Base-by-base conservation (phyloP, 2,113 vertebrate genomes). In the Larimichthys crocea region DNA sequence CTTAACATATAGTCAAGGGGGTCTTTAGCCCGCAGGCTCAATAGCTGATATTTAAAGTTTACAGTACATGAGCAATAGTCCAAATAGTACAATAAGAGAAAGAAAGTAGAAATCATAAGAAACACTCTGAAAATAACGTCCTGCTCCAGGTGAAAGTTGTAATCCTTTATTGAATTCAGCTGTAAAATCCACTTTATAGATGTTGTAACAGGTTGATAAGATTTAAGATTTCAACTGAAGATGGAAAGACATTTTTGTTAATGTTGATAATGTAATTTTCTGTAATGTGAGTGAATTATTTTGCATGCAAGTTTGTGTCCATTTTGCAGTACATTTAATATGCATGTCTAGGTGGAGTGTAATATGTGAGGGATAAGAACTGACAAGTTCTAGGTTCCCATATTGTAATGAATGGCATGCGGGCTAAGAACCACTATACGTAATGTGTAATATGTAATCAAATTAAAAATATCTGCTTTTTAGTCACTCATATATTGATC, bases 121-220 rank as follows among this genome's bases (percentile, higher is more conserved):
- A 76, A 67, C 29, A 62, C 29, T 56, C 24, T 35, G 55, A 49
- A 56, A 56, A 35, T 59, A 65, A 67, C 42, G 29, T 26, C n/a
- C 4, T 44, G 42, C 19, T 62, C 19, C 46, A 67, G 53, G 42
- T 64, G n/a, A 66, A 74, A 73, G 52, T 14, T 72, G 2, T 59
- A 31, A 69, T 67, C 16, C 49, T 75, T 66, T 66, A 61, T 76
- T 75, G 69, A 24, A 20, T 77, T 78, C 14, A 77, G 59, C 62
- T 83, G 22, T 26, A 61, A 69, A 53, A 67, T 59, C 29, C 2
- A 49, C 29, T 44, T n/a, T 40, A 20, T 7, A 71, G n/a, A 44
- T 22, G 52, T 10, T 67, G 10, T 67, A 44, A 67, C 4, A 68
- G 42, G 40, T 65, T 57, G n/a, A 64, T 10, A 46, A 62, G 11